A percentile compares a stretch with the other conserved stretches of the same genome.
Evolutionary conservation across 2,888 invertebrate species (phyloP).

Genomic region (Nomada ruficornis): DNA sequence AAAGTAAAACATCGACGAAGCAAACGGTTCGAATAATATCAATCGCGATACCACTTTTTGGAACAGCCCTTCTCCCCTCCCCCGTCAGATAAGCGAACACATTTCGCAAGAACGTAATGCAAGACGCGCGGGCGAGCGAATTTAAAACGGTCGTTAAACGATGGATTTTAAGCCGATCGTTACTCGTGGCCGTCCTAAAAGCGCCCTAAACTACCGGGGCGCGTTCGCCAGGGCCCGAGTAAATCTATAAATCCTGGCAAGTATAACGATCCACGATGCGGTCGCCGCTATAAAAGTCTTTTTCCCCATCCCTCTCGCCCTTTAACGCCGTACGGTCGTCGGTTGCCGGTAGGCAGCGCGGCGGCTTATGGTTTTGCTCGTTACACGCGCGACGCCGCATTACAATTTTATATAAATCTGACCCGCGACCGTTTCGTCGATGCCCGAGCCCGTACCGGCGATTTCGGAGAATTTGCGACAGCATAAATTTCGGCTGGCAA

Average conservation of each 20-base stretch:
- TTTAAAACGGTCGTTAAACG: slow-evolving; percentile 73
- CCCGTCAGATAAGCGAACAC: slow-evolving; percentile 31
- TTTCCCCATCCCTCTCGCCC: slow-evolving; percentile 46
- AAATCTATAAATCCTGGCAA: slow-evolving; percentile 73
- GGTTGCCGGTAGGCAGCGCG: slow-evolving; percentile 44
- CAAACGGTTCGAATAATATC: no score
- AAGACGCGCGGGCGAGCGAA: slow-evolving; percentile 59
- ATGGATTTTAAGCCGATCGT: slow-evolving; percentile 70
- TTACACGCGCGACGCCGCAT: slow-evolving; percentile 68
- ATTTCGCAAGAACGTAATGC: slow-evolving; percentile 44
- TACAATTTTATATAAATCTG: slow-evolving; percentile 72
- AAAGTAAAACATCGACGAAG: neutral
- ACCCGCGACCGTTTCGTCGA: slow-evolving; percentile 67
- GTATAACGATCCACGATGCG: slow-evolving; percentile 71
- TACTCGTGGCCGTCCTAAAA: slow-evolving; percentile 64
- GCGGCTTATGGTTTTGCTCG: slow-evolving; percentile 64
- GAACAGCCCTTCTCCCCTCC: slow-evolving; percentile 4
- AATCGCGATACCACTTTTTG: neutral
- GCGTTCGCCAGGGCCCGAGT: slow-evolving; percentile 45
- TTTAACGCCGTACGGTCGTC: slow-evolving; percentile 45
- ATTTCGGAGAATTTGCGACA: slow-evolving; percentile 76
- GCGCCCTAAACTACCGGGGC: slow-evolving; percentile 66
- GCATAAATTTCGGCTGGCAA: slow-evolving; percentile 73
- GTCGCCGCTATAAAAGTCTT: slow-evolving; percentile 68
- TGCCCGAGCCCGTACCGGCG: slow-evolving; percentile 62